phyloP scores from a whole-genome alignment of 2,797 vertebrate species.

The Lerista edwardsae region DNA sequence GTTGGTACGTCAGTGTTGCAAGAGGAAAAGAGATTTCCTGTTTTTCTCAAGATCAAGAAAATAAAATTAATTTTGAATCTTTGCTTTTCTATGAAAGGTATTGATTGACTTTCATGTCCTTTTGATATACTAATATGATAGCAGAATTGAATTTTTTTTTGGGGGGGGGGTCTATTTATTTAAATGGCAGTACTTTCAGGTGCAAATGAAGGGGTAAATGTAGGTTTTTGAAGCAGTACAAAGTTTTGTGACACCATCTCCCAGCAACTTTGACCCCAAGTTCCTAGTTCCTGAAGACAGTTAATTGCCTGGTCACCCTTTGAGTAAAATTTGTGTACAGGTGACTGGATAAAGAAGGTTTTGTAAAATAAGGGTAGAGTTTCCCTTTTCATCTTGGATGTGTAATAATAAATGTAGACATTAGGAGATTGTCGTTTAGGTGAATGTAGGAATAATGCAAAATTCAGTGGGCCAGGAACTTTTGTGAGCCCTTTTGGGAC shows the following conservation, averaged over 20 bases:
- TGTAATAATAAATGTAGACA: neutral
- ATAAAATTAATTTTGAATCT: neutral
- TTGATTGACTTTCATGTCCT: neutral
- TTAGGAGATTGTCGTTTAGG: neutral
- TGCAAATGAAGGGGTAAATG: too few species aligned
- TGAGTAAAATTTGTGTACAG: neutral
- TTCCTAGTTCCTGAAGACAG: neutral
- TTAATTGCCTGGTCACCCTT: neutral
- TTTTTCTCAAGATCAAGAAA: neutral
- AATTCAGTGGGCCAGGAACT: neutral
- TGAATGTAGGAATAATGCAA: neutral
- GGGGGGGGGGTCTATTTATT: neutral
- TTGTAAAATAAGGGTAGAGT: neutral
- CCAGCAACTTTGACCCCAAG: neutral
- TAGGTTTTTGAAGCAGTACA: neutral
- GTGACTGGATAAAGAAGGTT: neutral
- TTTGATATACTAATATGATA: neutral
- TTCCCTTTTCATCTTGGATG: neutral
- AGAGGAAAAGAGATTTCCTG: conserved; percentile 21
- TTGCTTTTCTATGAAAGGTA: neutral
- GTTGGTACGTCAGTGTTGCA: neutral
- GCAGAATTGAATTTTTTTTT: neutral
- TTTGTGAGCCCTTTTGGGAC: neutral
- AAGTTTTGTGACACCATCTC: neutral
- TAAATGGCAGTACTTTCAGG: neutral